Conservation (phyloP, 2,888 invertebrate genomes). For the Cataglyphis cursor region DNA sequence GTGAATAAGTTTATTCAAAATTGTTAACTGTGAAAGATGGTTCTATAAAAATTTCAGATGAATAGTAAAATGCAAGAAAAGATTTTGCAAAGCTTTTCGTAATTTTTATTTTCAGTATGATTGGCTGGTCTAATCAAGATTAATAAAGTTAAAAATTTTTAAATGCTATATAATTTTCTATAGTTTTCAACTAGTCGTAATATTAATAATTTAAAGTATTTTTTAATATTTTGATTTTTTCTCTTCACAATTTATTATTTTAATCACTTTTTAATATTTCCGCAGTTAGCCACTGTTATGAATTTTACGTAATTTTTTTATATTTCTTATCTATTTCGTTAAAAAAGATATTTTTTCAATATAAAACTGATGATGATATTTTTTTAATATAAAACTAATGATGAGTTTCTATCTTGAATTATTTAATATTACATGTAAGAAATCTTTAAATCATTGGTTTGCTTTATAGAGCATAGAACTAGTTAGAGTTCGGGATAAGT, state of each 20-base stretch:
- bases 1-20: background rate
- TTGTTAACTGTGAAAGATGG: background rate
- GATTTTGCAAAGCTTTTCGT: background rate
- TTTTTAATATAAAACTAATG: too few species aligned
- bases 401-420: too few species aligned
- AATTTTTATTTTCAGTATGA: background rate
- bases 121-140: background rate
- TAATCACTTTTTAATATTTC: background rate
- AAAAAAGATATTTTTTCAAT: too few species aligned
- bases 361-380: too few species aligned
- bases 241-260: background rate
- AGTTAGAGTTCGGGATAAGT: background rate
- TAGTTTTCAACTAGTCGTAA: background rate
- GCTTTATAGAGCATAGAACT: background rate
- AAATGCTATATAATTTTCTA: background rate
- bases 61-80: background rate
- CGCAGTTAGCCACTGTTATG: background rate
- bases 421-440: background rate
- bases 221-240: conserved; percentile 11
- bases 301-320: background rate
- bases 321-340: too few species aligned
- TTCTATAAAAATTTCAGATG: background rate
- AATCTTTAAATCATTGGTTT: background rate
- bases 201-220: background rate
- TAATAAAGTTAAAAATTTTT: background rate